Conservation (phyloP, 2,888 invertebrate species). For the Cremastinae sp. region DNA sequence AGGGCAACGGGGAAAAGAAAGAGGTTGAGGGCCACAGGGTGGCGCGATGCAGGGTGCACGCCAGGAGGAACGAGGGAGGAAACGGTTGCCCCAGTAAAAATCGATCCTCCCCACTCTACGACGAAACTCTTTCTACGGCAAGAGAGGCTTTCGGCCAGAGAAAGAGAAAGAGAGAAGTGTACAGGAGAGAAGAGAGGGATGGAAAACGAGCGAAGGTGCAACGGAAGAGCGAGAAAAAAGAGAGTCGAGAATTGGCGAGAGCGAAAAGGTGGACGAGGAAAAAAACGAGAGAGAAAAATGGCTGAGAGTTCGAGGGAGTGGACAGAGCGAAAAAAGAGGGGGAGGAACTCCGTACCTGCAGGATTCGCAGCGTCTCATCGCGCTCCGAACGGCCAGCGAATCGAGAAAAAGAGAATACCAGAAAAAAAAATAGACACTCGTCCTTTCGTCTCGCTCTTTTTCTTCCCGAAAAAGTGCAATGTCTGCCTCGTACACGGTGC, state of each 20-base stretch:
- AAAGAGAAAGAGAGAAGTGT: too few relatives aligned
- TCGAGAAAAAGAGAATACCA: conserved; percentile 7
- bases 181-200: conserved; percentile 32
- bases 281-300: conserved; percentile 54
- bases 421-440: conserved; percentile 23
- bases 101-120: conserved; percentile 80
- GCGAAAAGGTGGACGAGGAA: conserved; percentile 33
- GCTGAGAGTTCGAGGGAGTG: conserved; percentile 58
- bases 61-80: conserved; percentile 56
- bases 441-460: conserved; percentile 41
- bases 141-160: conserved; percentile 69
- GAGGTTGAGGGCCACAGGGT: conserved; percentile 58
- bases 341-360: conserved; percentile 22
- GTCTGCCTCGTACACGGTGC: conserved; percentile 62
- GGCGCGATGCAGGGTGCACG: conserved; percentile 74
- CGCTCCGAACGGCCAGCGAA: conserved; percentile 22
- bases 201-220: conserved; percentile 36
- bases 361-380: conserved; percentile 30
- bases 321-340: conserved; percentile 31
- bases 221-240: conserved; percentile 60
- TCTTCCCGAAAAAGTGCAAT: conserved; percentile 43
- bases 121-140: conserved; percentile 73
- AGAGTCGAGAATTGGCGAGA: conserved; percentile 51
- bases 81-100: conserved; percentile 81
- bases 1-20: conserved; percentile 28